phyloP scores from a whole-genome alignment of 2,888 invertebrate species.

The Agelastica alni region DNA sequence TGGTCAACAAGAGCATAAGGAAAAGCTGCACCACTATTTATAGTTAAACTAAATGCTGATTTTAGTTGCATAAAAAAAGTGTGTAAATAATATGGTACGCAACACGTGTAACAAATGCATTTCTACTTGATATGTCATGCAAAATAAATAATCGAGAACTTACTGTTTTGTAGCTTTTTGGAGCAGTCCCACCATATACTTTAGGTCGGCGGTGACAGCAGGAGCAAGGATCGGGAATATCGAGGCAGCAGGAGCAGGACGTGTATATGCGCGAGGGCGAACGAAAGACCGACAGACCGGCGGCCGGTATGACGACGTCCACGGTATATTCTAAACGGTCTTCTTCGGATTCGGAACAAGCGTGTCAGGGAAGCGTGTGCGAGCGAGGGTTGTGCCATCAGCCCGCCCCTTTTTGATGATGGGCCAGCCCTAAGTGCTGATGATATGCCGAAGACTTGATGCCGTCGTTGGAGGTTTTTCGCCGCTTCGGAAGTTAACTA shows the following conservation, averaged over 20 bases:
- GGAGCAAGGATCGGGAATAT: not conserved
- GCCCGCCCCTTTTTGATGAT: conserved; percentile 41
- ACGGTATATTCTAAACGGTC: conserved; percentile 40
- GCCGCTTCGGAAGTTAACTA: not conserved
- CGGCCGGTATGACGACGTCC: conserved; percentile 37
- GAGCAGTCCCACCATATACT: no score
- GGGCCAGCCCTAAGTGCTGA: conserved; percentile 28
- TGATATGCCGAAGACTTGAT: conserved; percentile 21
- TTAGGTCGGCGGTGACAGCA: conserved; percentile 1
- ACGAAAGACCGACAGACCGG: conserved; percentile 34
- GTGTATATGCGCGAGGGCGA: conserved; percentile 24
- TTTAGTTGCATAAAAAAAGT: no score
- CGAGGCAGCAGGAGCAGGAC: conserved; percentile 8
- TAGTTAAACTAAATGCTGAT: no score
- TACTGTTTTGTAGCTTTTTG: no score
- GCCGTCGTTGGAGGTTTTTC: not conserved
- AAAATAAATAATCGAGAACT: no score
- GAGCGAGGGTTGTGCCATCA: conserved; percentile 41
- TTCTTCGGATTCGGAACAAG: conserved; percentile 37
- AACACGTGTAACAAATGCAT: no score
- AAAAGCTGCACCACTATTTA: no score
- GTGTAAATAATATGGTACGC: no score
- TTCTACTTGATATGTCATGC: no score
- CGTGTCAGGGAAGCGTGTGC: conserved; percentile 38
- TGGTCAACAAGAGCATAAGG: no score